Percentiles rank a stretch among this genome's conserved stretches.
These are phyloP conservation scores for Mesoclemmys tuberculata DNA, from an alignment of 2,113 vertebrate species.

Conservation along the genomic window DNA sequence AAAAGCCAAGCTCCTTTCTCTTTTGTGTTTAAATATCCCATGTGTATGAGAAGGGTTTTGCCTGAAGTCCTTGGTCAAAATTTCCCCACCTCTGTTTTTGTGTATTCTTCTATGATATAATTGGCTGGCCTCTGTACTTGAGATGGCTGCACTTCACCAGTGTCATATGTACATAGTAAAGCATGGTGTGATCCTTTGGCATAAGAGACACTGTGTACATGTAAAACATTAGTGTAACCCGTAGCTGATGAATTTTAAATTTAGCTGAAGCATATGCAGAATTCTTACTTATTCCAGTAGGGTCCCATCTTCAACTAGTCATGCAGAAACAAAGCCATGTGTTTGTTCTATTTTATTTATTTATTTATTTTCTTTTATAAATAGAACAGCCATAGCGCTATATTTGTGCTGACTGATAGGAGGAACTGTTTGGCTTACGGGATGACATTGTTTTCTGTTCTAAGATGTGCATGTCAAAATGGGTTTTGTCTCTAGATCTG, in stretches of 20 bases:
- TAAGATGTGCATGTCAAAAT: constrained; percentile 21
- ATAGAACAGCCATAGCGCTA: neutral
- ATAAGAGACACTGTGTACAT: neutral
- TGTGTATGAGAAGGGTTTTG: neutral
- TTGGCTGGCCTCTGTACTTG: neutral
- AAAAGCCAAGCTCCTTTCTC: neutral
- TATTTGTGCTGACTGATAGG: accelerated
- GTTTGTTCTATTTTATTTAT: neutral
- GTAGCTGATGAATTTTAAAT: neutral
- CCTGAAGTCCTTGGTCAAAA: neutral
- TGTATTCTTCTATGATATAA: accelerated
- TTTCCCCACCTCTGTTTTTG: neutral
- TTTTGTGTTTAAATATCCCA: neutral
- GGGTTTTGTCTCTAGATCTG: neutral
- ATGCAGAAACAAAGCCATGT: neutral
- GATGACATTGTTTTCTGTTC: constrained; percentile 16
- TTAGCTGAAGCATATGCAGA: neutral
- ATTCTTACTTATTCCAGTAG: neutral
- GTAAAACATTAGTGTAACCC: neutral
- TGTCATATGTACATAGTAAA: neutral
- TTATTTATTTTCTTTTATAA: neutral
- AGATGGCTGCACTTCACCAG: constrained; percentile 1
- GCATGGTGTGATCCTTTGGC: accelerated
- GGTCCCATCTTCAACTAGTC: neutral
- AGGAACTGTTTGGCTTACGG: constrained; percentile 15